Conservation (phyloP, 2,797 vertebrate species). For the Bradypus variegatus region DNA sequence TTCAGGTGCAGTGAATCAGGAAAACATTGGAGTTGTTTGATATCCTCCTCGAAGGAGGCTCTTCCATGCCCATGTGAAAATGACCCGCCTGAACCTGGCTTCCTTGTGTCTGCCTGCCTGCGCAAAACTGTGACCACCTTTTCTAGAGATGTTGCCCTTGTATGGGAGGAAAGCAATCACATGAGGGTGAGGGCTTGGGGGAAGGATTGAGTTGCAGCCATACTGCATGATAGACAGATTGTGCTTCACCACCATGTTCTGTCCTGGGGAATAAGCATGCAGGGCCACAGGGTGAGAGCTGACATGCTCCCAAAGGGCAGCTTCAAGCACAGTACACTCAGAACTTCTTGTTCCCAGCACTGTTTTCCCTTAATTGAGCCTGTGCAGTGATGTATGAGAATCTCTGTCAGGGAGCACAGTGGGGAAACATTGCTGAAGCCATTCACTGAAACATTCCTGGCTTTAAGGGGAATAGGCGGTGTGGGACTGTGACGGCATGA, state of each 20-base stretch:
- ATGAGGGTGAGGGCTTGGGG: not conserved
- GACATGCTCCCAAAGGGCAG: not conserved
- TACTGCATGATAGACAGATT: not conserved
- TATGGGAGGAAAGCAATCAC: not conserved
- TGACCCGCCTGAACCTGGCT: not conserved
- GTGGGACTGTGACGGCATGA: not conserved
- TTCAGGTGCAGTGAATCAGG: not conserved
- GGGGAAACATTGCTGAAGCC: not conserved
- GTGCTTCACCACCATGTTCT: not conserved
- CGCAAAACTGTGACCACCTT: not conserved
- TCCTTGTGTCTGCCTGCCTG: not conserved
- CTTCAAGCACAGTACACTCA: not conserved
- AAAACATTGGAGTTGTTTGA: not conserved
- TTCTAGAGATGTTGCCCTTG: not conserved
- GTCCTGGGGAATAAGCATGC: not conserved
- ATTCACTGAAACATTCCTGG: not conserved
- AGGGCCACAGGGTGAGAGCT: not conserved
- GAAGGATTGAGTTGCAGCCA: not conserved
- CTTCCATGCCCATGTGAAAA: not conserved
- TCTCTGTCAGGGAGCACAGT: not conserved
- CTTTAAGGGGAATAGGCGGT: not conserved
- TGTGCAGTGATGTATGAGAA: not conserved
- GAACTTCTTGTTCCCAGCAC: not conserved
- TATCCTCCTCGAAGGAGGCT: not conserved
- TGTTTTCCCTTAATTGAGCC: not conserved